Evolutionary conservation across 2,797 vertebrate species (phyloP), one percentile per base, ranked within the genome.

Genomic region (Pangasius djambal): DNA sequence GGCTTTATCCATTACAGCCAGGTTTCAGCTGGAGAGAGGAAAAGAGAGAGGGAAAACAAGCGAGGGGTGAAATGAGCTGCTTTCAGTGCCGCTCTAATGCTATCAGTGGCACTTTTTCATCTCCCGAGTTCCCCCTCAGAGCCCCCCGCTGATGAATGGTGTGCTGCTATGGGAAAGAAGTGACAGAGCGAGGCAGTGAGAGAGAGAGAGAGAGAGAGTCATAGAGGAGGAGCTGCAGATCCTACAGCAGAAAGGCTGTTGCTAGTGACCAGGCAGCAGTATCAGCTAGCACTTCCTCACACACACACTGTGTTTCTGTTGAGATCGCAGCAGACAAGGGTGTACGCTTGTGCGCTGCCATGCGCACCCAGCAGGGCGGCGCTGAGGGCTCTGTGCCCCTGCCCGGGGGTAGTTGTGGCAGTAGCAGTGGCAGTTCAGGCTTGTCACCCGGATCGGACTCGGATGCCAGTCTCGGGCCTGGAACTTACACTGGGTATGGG

Each of bases 361-460:
- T 96, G 96, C 96, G 97, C 95, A 97, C 97, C 93, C 97, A 97
- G 95, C 97, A 97, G 91, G 88, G 85, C 78, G 96, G 96, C 93
- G 95, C 95, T 28, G 97, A 98, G 94, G 96, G 97, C 92, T 97
- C 96, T 55, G 96, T 97, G 90, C 96, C 96, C 63, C 94, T 97
- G 91, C 97, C 97, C 61, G 97, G 95, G 83, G 97, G 97, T 83
- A 97, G 97, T 88, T 97, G 97, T 93, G 97, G 96, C 55, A 97
- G 97, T 94, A 96, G 96, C 75, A 96, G 96, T 59, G 96, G 97
- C 94, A 96, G 96, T 93, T 97, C 96, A 0, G 98, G 97, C 86
- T 77, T 97, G 88, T 98, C 98, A 0, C 98, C 97, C 0, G 97
- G 97, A 77, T 98, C 97, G 0, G 97, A 98, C 92, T 98, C 97